phyloP scores from a whole-genome alignment of 2,888 invertebrate genomes.

The Tachina fera region DNA sequence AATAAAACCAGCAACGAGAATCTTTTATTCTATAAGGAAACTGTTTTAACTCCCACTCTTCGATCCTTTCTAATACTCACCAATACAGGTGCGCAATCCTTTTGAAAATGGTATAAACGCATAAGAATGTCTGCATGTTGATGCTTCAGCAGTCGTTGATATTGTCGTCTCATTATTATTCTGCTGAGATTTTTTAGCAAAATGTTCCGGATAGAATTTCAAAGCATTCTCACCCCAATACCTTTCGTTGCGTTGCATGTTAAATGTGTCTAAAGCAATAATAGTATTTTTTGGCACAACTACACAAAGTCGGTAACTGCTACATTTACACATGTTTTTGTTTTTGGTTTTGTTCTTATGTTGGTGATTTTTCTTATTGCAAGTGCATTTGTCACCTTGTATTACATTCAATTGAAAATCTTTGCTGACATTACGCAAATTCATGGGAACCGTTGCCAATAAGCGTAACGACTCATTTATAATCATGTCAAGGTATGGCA shows the following conservation, averaged over 20 bases:
- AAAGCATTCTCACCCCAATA: constrained; percentile 80
- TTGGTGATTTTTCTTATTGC: background rate
- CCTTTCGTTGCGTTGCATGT: constrained; percentile 79
- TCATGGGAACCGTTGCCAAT: constrained; percentile 80
- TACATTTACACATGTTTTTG: constrained; percentile 9
- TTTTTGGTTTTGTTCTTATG: background rate
- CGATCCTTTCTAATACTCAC: constrained; percentile 69
- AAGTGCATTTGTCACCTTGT: constrained; percentile 24
- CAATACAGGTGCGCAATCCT: constrained; percentile 80
- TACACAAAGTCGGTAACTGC: constrained; percentile 10
- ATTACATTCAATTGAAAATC: constrained; percentile 76
- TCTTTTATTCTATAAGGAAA: too few species aligned
- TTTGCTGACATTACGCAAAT: constrained; percentile 78
- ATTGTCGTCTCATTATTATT: constrained; percentile 26
- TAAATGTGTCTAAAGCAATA: constrained; percentile 79
- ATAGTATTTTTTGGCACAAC: constrained; percentile 79
- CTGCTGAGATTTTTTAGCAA: constrained; percentile 66
- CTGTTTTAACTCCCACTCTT: too few species aligned
- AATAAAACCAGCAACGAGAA: too few species aligned
- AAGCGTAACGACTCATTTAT: constrained; percentile 80
- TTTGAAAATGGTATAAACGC: constrained; percentile 81
- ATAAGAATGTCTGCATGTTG: constrained; percentile 77
- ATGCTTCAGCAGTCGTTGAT: constrained; percentile 30
- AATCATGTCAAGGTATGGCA: constrained; percentile 80
- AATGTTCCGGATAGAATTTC: constrained; percentile 80